Evolutionary conservation across 2,888 invertebrate genomes (phyloP).

Genomic region (Cheilosia impressa): DNA sequence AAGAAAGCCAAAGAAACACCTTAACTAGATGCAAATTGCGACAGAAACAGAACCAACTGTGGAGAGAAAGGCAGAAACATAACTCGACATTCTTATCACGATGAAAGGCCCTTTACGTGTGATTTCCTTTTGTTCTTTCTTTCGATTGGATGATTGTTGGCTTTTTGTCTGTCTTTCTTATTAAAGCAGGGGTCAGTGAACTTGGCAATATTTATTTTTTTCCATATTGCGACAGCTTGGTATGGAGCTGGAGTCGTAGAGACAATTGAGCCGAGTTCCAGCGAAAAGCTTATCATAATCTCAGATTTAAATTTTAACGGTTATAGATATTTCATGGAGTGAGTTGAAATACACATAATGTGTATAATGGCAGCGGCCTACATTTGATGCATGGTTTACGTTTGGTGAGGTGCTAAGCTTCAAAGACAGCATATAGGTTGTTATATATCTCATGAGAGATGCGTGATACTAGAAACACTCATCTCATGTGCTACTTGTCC

Average conservation of each 20-base stretch:
- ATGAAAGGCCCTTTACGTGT: constrained; percentile 11
- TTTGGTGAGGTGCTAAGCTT: no score
- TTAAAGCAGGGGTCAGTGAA: constrained; percentile 11
- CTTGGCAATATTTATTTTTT: constrained; percentile 1
- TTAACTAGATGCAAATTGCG: constrained; percentile 39
- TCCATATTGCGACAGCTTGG: background rate
- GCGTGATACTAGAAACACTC: no score
- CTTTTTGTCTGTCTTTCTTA: background rate
- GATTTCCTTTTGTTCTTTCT: constrained; percentile 10
- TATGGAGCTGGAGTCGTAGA: background rate
- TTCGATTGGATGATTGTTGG: constrained; percentile 3
- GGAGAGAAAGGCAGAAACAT: background rate
- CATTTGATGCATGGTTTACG: no score
- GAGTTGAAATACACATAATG: no score
- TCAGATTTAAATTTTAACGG: no score
- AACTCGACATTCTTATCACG: constrained; percentile 34
- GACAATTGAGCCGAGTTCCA: background rate
- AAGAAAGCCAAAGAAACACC: constrained; percentile 15
- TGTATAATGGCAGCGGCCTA: no score
- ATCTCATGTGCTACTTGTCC: no score
- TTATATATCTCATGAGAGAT: no score
- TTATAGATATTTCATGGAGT: background rate
- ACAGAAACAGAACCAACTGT: background rate
- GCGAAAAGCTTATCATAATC: background rate
- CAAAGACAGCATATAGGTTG: no score